These are phyloP conservation scores for Drosophila meridiana DNA, from an alignment of 2,888 invertebrate genomes.

Conservation along the genomic window DNA sequence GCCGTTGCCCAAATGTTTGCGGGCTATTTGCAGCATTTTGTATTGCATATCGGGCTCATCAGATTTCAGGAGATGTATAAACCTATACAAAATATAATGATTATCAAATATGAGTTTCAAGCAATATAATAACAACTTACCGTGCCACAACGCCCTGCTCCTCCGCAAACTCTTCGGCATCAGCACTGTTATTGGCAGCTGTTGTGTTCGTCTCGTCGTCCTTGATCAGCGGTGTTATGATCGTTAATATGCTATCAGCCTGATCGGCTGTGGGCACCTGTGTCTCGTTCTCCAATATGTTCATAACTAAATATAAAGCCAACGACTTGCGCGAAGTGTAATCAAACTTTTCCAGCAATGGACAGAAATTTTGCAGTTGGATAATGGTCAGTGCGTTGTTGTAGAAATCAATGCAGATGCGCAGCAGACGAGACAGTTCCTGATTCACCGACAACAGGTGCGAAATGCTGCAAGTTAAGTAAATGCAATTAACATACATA, in stretches of 20 bases:
- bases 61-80: slow-evolving; percentile 93
- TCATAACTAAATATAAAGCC: slow-evolving; percentile 94
- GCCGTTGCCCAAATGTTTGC: slow-evolving; percentile 96
- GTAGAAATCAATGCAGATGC: slow-evolving; percentile 97
- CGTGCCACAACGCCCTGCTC: slow-evolving; percentile 95
- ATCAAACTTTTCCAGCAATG: slow-evolving; percentile 94
- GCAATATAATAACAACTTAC: slow-evolving; percentile 81
- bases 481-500: neutral
- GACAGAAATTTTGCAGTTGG: slow-evolving; percentile 94
- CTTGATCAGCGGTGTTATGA: slow-evolving; percentile 94
- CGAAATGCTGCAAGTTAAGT: slow-evolving; percentile 76
- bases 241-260: slow-evolving; percentile 91
- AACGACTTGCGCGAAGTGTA: slow-evolving; percentile 93
- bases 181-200: slow-evolving; percentile 85
- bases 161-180: slow-evolving; percentile 97
- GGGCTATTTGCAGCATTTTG: slow-evolving; percentile 94
- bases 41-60: slow-evolving; percentile 94
- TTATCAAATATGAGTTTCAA: no score
- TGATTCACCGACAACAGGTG: slow-evolving; percentile 90
- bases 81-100: slow-evolving; percentile 83
- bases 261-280: slow-evolving; percentile 94
- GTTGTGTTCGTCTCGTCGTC: slow-evolving; percentile 90
- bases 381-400: slow-evolving; percentile 95
- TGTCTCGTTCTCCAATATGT: slow-evolving; percentile 96
- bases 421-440: slow-evolving; percentile 96